A percentile compares a stretch with the other conserved stretches of the same genome.
Evolutionary conservation across 92 coral and sea anemone species (phyloP).

Genomic region (Parazoanthus swiftii): DNA sequence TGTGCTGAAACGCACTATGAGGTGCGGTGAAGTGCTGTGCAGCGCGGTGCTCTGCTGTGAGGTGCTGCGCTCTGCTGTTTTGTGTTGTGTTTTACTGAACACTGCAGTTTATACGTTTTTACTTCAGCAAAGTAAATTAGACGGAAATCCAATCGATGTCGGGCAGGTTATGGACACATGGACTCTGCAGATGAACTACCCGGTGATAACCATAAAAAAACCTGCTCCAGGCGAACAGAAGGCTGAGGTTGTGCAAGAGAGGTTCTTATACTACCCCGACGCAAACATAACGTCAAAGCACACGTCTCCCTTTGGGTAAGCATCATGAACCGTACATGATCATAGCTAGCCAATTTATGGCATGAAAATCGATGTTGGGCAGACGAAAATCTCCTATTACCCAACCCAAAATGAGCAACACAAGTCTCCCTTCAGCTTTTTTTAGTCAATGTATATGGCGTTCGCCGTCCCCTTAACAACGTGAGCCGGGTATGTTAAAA

Average conservation of each 20-base stretch:
- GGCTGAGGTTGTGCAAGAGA: slow-evolving; percentile 29
- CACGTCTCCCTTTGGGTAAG: slow-evolving; percentile 25
- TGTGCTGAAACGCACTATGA: too few relatives aligned
- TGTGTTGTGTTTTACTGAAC: too few relatives aligned
- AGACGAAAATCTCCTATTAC: too few relatives aligned
- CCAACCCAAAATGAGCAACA: too few relatives aligned
- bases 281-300: slow-evolving; percentile 23
- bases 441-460: too few relatives aligned
- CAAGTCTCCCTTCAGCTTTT: too few relatives aligned
- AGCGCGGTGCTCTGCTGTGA: background rate
- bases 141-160: slow-evolving; percentile 22
- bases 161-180: slow-evolving; percentile 39
- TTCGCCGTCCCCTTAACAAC: too few relatives aligned
- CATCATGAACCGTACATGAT: background rate
- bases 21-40: too few relatives aligned
- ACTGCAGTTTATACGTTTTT: background rate
- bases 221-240: slow-evolving; percentile 5
- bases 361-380: background rate
- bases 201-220: slow-evolving; percentile 34
- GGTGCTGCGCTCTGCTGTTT: too few relatives aligned
- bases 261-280: slow-evolving; percentile 29
- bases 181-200: slow-evolving; percentile 45
- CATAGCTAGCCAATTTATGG: background rate
- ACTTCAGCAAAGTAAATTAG: slow-evolving; percentile 22
- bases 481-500: too few relatives aligned